Conservation (phyloP, 2,888 invertebrate species). For the Vannuccia rotundouncinata region DNA sequence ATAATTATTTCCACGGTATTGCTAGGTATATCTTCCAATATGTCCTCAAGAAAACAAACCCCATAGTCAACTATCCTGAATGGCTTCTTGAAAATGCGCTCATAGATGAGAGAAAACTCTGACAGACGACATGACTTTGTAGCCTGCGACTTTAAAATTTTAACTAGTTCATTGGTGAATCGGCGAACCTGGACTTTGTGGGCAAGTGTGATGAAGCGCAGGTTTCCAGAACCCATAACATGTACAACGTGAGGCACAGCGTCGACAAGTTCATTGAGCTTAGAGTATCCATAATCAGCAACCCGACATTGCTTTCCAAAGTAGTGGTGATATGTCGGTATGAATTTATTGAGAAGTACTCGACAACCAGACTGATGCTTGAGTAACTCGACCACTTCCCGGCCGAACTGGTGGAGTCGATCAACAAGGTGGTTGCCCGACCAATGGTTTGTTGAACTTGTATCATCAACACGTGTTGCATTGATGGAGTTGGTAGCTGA, state of each 20-base stretch:
- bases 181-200: conserved; percentile 73
- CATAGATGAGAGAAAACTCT: conserved; percentile 68
- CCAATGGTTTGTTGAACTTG: background rate
- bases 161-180: conserved; percentile 80
- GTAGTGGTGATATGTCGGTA: conserved; percentile 88
- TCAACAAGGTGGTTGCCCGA: conserved; percentile 60
- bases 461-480: too few relatives aligned
- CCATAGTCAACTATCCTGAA: conserved; percentile 79
- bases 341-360: conserved; percentile 82
- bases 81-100: conserved; percentile 60
- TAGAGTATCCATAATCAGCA: conserved; percentile 84
- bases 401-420: conserved; percentile 71
- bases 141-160: conserved; percentile 73
- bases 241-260: conserved; percentile 66
- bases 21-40: conserved; percentile 59
- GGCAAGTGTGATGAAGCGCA: conserved; percentile 76
- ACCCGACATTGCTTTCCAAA: conserved; percentile 84
- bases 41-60: conserved; percentile 68
- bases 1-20: conserved; percentile 45
- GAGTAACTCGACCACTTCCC: conserved; percentile 80
- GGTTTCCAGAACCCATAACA: conserved; percentile 82
- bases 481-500: too few relatives aligned
- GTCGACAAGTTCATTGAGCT: conserved; percentile 82
- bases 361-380: conserved; percentile 75
- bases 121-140: conserved; percentile 66